Evolutionary conservation across 1,140 invertebrate species (phyloP).

Genomic region (Adelges cooleyi): DNA sequence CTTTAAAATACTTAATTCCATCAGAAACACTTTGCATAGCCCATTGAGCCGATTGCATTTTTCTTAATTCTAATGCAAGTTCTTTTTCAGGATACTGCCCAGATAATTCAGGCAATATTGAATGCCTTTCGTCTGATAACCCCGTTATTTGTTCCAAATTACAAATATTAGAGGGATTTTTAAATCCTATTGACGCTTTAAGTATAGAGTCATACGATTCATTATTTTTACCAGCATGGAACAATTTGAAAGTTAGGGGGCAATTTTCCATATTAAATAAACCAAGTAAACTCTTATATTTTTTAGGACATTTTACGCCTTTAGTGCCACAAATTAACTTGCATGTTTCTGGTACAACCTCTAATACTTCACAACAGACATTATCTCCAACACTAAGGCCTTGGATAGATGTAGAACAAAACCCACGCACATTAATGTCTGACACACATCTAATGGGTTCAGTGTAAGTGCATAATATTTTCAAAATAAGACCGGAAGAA

Average conservation of each 20-base stretch:
- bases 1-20: slow-evolving; percentile 88
- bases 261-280: slow-evolving; percentile 73
- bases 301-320: slow-evolving; percentile 43
- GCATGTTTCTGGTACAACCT: slow-evolving; percentile 72
- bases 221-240: slow-evolving; percentile 16
- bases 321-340: slow-evolving; percentile 80
- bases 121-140: slow-evolving; percentile 22
- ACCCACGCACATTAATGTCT: slow-evolving; percentile 56
- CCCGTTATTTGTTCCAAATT: slow-evolving; percentile 5
- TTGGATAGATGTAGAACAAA: slow-evolving; percentile 54
- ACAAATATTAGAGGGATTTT: slow-evolving; percentile 7
- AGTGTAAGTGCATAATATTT: slow-evolving; percentile 68
- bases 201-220: slow-evolving; percentile 11
- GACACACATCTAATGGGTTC: slow-evolving; percentile 63
- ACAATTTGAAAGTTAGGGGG: slow-evolving; percentile 70
- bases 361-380: slow-evolving; percentile 75
- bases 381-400: slow-evolving; percentile 70
- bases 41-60: slow-evolving; percentile 83
- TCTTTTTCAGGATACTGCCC: slow-evolving; percentile 64
- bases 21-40: slow-evolving; percentile 82
- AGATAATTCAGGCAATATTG: slow-evolving; percentile 40
- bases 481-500: slow-evolving; percentile 61
- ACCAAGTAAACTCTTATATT: slow-evolving; percentile 47
- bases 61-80: slow-evolving; percentile 68
- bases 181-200: slow-evolving; percentile 12